These are phyloP conservation scores for Eristalis arbustorum DNA, from an alignment of 2,888 invertebrate species.

Conservation along the genomic window DNA sequence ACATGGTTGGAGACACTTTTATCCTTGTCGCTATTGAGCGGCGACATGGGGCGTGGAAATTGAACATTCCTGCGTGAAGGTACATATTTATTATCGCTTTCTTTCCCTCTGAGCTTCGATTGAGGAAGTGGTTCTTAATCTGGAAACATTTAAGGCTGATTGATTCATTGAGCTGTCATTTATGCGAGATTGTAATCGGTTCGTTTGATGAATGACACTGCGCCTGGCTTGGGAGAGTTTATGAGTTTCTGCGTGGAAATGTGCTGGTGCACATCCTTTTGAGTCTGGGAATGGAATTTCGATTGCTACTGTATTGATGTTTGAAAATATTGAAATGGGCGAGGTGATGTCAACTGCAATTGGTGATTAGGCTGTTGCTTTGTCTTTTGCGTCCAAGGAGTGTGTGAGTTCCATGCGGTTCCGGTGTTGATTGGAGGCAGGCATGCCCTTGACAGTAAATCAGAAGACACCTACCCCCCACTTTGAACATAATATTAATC, in stretches of 20 bases:
- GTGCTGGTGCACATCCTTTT: background rate
- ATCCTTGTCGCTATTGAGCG: background rate
- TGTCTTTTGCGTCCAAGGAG: no score
- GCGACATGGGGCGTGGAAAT: background rate
- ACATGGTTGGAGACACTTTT: constrained; percentile 14
- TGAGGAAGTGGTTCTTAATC: background rate
- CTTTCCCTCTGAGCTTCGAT: background rate
- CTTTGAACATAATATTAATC: no score
- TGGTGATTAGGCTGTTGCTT: no score
- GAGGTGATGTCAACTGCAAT: no score
- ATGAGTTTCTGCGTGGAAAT: background rate
- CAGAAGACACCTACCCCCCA: no score
- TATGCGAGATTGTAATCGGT: background rate
- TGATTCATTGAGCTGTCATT: background rate
- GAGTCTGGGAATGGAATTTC: no score
- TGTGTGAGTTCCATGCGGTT: no score
- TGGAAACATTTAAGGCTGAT: background rate
- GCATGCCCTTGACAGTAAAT: no score
- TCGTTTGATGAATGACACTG: background rate
- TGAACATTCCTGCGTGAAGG: background rate
- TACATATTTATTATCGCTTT: background rate
- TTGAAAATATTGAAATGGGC: no score
- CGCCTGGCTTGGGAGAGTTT: background rate
- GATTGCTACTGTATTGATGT: no score
- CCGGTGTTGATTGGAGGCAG: no score